Evolutionary conservation across 1,140 invertebrate species (phyloP).

Genomic region (Drosophila punjabiensis): DNA sequence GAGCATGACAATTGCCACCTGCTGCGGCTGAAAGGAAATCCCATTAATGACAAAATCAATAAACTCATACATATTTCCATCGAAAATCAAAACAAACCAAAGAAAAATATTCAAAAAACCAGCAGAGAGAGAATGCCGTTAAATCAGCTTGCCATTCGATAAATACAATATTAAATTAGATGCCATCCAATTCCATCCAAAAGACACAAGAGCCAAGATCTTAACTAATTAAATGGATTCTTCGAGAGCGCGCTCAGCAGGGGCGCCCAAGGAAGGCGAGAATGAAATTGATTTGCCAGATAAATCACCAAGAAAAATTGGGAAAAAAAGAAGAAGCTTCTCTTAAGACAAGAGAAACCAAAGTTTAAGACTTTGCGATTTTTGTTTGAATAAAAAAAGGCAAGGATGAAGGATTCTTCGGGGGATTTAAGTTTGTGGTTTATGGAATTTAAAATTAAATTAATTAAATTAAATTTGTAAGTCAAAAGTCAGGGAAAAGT

Average conservation of each 20-base stretch:
- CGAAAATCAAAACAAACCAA: conserved; percentile 39
- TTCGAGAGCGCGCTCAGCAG: conserved; percentile 62
- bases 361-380: background rate
- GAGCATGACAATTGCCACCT: conserved; percentile 75
- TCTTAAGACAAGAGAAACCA: background rate
- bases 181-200: conserved; percentile 49
- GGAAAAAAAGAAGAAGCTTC: background rate
- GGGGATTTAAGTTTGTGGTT: too few species aligned
- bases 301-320: conserved; percentile 31
- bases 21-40: conserved; percentile 65
- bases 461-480: too few species aligned
- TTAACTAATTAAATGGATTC: conserved; percentile 67
- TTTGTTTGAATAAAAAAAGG: background rate
- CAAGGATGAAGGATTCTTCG: background rate
- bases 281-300: conserved; percentile 58
- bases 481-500: too few species aligned
- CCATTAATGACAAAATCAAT: conserved; percentile 80
- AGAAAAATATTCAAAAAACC: conserved; percentile 40
- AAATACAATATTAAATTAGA: conserved; percentile 71
- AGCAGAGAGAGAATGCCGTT: conserved; percentile 58
- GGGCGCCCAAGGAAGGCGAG: conserved; percentile 29
- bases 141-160: conserved; percentile 43
- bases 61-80: conserved; percentile 71
- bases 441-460: too few species aligned
- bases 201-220: conserved; percentile 41